Base-by-base conservation (phyloP, 2,888 invertebrate species). In the Seira musarum region DNA sequence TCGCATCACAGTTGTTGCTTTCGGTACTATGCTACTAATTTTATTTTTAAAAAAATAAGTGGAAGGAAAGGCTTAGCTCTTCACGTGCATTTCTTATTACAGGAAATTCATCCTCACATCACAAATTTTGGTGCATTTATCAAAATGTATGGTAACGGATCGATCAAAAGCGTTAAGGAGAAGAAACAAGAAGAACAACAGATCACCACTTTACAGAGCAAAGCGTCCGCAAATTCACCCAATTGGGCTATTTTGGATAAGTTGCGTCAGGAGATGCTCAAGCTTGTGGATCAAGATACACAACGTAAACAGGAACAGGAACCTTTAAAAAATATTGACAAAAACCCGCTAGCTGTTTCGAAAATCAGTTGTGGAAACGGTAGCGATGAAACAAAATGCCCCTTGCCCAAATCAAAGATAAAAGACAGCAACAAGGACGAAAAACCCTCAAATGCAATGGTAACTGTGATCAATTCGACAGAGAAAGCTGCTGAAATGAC, bases 41-140 rank as follows among this genome's bases (percentile, higher is more conserved):
- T 40, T 40, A 40, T 40, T 40, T 40, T 40, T 40, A 40, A 40
- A 40, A 40, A 13, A 67, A 21, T 49, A 53, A 21, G 2, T 25
- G n/a, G n/a, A n/a, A n/a, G 19, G 15, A n/a, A 10, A 1, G 8
- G 13, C 8, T 8, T 13, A 3, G 10, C 24, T 8, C 17, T 30
- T n/a, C n/a, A n/a, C n/a, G n/a, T n/a, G n/a, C n/a, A n/a, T n/a
- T n/a, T n/a, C n/a, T 3, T 6, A 17, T 46, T 88, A 1, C 89
- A 96, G 93, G 92, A 93, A 70, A 91, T 99, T 30, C 99, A 99
- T 90, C 98, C 99, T 0, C 96, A 98, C 88, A 95, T 99, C 71
- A 93, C 92, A 25, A 96, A 94, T 1, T 98, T 98, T 97, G 98
- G 98, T 72, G 96, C 98, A 0, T 91, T 99, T 63, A 90, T 99